phyloP scores from a whole-genome alignment of 2,888 invertebrate genomes.

The Danaus chrysippus region DNA sequence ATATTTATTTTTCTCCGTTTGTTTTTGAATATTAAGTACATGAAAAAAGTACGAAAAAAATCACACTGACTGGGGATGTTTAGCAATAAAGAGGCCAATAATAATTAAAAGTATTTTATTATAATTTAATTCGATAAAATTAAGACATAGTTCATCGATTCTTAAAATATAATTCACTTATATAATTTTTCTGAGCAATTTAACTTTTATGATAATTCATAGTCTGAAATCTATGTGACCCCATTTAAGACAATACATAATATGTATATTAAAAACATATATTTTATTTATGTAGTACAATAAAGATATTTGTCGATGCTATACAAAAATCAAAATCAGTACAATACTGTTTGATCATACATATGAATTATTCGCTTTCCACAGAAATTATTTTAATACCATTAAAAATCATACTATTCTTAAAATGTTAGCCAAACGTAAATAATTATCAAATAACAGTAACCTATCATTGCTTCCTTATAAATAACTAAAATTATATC shows the following conservation, averaged over 20 bases:
- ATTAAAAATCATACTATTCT: conserved; percentile 2
- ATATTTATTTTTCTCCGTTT: no score
- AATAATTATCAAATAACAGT: conserved; percentile 24
- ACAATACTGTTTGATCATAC: neutral
- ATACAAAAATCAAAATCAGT: neutral
- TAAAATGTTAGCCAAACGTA: conserved; percentile 17
- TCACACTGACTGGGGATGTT: no score
- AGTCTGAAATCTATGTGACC: neutral
- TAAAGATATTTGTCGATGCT: neutral
- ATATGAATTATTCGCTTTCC: neutral
- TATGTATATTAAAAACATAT: neutral
- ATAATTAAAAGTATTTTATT: conserved; percentile 36
- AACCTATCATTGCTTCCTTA: conserved; percentile 34
- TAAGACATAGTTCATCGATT: conserved; percentile 45
- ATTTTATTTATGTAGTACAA: neutral
- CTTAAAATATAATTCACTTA: conserved; percentile 30
- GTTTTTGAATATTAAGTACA: no score
- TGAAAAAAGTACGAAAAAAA: no score
- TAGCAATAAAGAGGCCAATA: conserved; percentile 12
- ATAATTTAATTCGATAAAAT: conserved; percentile 58
- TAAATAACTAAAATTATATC: conserved; percentile 33
- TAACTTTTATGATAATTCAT: conserved; percentile 13
- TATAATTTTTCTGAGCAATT: conserved; percentile 29
- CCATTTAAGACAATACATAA: neutral
- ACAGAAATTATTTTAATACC: neutral